These are phyloP conservation scores for Belonocnema kinseyi DNA, from an alignment of 1,140 invertebrate genomes.

Conservation along the genomic window DNA sequence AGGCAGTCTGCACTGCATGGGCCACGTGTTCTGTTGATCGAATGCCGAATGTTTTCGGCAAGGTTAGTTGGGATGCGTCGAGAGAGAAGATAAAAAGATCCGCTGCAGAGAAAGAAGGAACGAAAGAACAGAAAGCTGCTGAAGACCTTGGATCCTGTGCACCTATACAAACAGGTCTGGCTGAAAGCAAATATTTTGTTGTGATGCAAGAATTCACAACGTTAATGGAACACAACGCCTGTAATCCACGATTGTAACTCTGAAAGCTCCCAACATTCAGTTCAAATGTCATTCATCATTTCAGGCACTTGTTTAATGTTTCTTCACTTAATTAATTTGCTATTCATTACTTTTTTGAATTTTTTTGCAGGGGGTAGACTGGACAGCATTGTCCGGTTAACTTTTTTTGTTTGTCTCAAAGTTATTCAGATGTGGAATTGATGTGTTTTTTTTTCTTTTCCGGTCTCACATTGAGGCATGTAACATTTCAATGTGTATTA, in stretches of 20 bases:
- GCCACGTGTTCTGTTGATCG: background rate
- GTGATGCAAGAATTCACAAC: conserved; percentile 21
- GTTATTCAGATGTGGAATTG: background rate
- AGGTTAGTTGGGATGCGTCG: conserved; percentile 22
- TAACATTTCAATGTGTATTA: too few species aligned
- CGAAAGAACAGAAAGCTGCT: conserved; percentile 13
- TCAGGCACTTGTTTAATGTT: too few species aligned
- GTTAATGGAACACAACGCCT: conserved; percentile 1
- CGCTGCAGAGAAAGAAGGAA: conserved; percentile 26
- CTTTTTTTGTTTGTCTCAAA: background rate
- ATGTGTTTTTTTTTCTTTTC: background rate
- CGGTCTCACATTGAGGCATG: too few species aligned
- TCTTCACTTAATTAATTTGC: background rate
- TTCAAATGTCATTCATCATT: background rate
- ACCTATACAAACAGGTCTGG: conserved; percentile 27
- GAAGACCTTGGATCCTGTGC: conserved; percentile 25
- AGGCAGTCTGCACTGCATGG: background rate
- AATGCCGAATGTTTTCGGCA: conserved; percentile 18
- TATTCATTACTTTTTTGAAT: too few species aligned
- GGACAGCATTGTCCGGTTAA: too few species aligned
- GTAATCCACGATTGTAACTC: background rate
- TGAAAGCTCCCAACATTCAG: background rate
- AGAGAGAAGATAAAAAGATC: conserved; percentile 23
- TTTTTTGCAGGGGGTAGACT: too few species aligned
- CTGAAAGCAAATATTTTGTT: conserved; percentile 29